Evolutionary conservation across 1,140 invertebrate genomes (phyloP).

Genomic region (Platorchestia sp.): DNA sequence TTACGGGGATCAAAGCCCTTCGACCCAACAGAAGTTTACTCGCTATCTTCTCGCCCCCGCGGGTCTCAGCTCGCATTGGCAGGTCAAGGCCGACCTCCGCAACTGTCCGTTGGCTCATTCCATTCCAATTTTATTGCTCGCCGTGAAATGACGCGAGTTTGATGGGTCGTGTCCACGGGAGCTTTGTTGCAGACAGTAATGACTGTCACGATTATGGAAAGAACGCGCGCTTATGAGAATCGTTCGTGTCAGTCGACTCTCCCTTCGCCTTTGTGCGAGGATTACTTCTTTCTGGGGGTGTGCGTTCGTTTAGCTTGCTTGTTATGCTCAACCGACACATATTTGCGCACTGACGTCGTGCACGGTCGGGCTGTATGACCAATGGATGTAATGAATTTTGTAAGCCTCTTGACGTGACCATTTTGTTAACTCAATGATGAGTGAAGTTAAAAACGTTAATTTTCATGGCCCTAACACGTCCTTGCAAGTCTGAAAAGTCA

Average conservation of each 20-base stretch:
- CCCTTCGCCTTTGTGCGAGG: not conserved
- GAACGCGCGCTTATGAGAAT: not conserved
- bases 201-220: slow-evolving; percentile 42
- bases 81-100: slow-evolving; percentile 22
- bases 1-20: not conserved
- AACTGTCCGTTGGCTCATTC: slow-evolving; percentile 40
- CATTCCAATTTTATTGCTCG: slow-evolving; percentile 36
- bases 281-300: not conserved
- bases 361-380: no score
- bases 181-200: slow-evolving; percentile 35
- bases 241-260: not conserved
- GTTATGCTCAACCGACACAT: not conserved
- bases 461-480: no score
- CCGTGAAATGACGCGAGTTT: slow-evolving; percentile 13
- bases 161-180: slow-evolving; percentile 16
- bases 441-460: no score
- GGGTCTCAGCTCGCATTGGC: not conserved
- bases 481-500: no score
- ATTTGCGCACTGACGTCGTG: not conserved
- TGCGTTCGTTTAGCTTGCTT: not conserved
- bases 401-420: no score
- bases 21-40: not conserved
- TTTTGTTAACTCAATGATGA: no score
- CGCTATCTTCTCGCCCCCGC: not conserved
- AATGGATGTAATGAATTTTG: no score